Conservation (phyloP, 2,888 invertebrate genomes). For the Apamea sordens region DNA sequence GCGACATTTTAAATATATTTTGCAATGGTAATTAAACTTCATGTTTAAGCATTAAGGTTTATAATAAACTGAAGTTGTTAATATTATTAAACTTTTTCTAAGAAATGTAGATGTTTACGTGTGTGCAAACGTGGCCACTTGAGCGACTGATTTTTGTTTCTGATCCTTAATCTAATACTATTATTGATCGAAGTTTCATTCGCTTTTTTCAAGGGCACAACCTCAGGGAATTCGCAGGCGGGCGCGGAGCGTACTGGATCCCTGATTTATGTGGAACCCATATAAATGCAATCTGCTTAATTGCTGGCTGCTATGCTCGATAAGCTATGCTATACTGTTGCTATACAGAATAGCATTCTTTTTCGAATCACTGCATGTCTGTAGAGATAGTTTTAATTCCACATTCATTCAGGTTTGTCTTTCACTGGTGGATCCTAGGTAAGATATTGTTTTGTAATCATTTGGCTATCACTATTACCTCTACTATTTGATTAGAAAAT, state of each 20-base stretch:
- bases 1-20: too few species aligned
- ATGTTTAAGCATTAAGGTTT: too few species aligned
- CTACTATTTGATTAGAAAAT: background rate
- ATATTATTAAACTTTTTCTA: too few species aligned
- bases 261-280: conserved; percentile 89
- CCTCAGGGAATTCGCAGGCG: conserved; percentile 77
- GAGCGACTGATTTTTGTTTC: too few species aligned
- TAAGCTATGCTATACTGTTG: conserved; percentile 71
- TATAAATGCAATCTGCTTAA: conserved; percentile 89
- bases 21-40: too few species aligned
- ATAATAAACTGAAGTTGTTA: too few species aligned
- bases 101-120: too few species aligned
- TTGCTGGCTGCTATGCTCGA: conserved; percentile 82
- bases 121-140: too few species aligned
- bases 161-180: too few species aligned
- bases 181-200: too few species aligned
- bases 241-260: conserved; percentile 80
- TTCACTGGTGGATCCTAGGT: background rate
- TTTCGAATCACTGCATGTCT: conserved; percentile 46
- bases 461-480: background rate
- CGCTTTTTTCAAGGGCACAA: conserved; percentile 71
- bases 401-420: background rate
- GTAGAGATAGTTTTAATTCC: conserved; percentile 26
- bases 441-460: background rate
- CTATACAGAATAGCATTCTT: conserved; percentile 66